Evolutionary conservation across 2,113 vertebrate species (phyloP).

Genomic region (Carassius auratus): DNA sequence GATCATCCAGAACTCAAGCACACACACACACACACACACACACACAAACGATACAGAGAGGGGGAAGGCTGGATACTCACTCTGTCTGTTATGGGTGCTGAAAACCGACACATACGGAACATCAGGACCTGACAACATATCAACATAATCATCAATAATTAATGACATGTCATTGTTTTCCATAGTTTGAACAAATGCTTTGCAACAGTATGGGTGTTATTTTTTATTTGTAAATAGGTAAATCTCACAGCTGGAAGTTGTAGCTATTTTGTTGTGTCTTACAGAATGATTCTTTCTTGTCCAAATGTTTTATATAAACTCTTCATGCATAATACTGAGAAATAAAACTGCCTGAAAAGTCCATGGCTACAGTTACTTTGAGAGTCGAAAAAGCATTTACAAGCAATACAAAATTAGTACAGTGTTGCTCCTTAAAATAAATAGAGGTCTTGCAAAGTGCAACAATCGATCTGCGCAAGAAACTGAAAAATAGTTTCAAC

Average conservation of each 20-base stretch:
- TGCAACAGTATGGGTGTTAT: neutral
- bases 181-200: neutral
- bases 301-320: neutral
- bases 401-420: no score
- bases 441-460: no score
- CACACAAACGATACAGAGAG: neutral
- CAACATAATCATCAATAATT: constrained; percentile 17
- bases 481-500: no score
- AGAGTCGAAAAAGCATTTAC: no score
- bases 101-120: constrained; percentile 86
- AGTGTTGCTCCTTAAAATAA: no score
- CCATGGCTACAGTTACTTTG: no score
- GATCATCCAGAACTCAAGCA: neutral
- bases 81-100: constrained; percentile 79
- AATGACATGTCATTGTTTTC: neutral
- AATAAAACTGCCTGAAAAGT: neutral
- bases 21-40: no score
- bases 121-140: constrained; percentile 79
- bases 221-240: neutral
- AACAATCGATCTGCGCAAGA: no score
- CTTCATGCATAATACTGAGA: neutral
- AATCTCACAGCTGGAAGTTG: neutral
- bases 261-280: neutral
- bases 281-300: neutral
- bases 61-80: constrained; percentile 75